Percentiles rank a stretch among this genome's conserved stretches.
Conservation (phyloP, 2,113 vertebrate genomes). For the Daubentonia madagascariensis region DNA sequence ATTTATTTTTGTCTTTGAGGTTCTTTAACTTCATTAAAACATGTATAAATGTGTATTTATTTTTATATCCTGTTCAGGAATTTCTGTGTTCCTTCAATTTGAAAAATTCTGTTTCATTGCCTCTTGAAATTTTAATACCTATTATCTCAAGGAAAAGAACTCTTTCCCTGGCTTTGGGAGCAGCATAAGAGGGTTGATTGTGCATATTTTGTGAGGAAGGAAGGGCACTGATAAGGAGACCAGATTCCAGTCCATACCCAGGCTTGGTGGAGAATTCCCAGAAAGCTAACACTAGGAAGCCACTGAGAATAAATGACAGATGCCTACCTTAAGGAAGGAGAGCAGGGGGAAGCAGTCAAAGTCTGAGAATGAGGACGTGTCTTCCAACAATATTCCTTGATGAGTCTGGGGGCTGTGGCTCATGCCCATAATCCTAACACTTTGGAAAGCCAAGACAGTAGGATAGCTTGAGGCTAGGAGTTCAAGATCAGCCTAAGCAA, state of each 20-base stretch:
- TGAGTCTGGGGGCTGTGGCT: too few relatives aligned
- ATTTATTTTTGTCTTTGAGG: not conserved
- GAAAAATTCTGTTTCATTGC: not conserved
- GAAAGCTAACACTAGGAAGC: not conserved
- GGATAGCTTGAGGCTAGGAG: too few relatives aligned
- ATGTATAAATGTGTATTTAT: not conserved
- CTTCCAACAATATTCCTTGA: not conserved
- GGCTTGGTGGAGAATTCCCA: not conserved
- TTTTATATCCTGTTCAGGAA: not conserved
- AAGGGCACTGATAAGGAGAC: not conserved
- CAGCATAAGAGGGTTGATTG: fast-evolving
- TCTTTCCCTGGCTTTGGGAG: not conserved
- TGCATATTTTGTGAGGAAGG: not conserved
- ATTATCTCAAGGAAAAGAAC: not conserved
- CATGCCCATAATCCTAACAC: too few relatives aligned
- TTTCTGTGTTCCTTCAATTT: not conserved
- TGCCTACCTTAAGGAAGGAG: not conserved
- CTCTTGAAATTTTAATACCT: not conserved
- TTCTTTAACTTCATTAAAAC: not conserved
- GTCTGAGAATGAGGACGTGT: not conserved
- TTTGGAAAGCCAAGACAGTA: too few relatives aligned
- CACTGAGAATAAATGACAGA: not conserved
- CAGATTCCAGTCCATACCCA: not conserved
- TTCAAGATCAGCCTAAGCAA: too few relatives aligned
- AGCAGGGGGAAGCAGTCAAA: not conserved